Evolutionary conservation across 30 jellyfish, hydroid and myxozoan genomes (phyloP), one percentile per base, ranked within the genome.

Genomic region (Cassiopea xamachana): DNA sequence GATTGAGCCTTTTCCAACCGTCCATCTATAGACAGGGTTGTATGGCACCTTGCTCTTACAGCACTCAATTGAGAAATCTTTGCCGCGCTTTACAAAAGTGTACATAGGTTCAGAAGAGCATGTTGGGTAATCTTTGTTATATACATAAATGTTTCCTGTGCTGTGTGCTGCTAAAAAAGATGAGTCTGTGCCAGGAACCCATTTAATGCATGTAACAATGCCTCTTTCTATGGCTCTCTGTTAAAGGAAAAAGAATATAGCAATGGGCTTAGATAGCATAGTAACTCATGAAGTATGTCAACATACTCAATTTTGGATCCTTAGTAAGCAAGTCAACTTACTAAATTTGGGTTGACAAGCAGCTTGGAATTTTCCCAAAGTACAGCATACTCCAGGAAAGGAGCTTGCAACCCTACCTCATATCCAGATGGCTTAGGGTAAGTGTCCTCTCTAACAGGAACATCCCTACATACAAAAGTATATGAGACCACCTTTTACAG

Each of bases 181-280:
- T 27, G 96, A 70, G 15, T 95, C 98, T 3, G 98, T 89, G 1
- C 99, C 99, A 49, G 99, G 99, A 16, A 95, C 84, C 99, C 99
- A 95, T 72, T 84, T 80, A 67, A 95, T 92, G 87, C 99, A 95
- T 0, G 99, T 95, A 44, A 91, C 99, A 46, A 94, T 85, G 62
- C 98, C 96, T 80, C 91, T 95, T 17, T 95, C 99, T 39, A 95
- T 90, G 73, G 69, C 49, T 67, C 98, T 86, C 99, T 95, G 86
- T 17, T 4, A 79, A 64, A 69, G 60, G 51, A 88, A 46, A 77
- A 70, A 27, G n/a, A 13, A 85, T 17, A 55, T 8, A 2, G 39
- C 74, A 60, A 48, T 10, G 27, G 9, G 44, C 14, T 2, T 80
- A 55, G 2, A 64, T 27, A 50, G 15, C 2, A 73, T 3, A 18